Evolutionary conservation across 2,888 invertebrate species (phyloP).

Genomic region (Calliphora vomitoria): DNA sequence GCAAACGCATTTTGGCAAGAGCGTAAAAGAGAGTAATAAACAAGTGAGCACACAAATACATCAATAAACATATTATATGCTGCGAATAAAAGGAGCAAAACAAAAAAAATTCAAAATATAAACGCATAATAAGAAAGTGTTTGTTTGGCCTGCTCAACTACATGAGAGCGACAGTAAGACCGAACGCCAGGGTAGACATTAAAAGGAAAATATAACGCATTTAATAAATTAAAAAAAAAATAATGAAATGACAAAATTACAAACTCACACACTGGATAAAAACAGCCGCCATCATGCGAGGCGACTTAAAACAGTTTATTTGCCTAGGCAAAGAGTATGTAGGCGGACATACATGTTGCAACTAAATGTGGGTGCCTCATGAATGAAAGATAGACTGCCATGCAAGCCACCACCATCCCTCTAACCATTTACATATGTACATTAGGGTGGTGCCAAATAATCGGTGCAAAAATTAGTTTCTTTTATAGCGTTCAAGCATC

Average conservation of each 20-base stretch:
- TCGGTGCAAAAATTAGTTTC: too few species aligned
- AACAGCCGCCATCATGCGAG: conserved; percentile 49
- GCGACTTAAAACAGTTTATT: conserved; percentile 50
- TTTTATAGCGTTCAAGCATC: too few species aligned
- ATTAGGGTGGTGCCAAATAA: too few species aligned
- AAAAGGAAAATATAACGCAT: conserved; percentile 53
- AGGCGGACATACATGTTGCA: conserved; percentile 41
- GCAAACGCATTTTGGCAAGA: not conserved
- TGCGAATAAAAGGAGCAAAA: conserved; percentile 68
- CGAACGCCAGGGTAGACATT: conserved; percentile 19
- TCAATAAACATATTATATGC: not conserved
- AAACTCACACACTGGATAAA: conserved; percentile 20
- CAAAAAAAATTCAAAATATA: conserved; percentile 41
- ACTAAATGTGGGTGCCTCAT: conserved; percentile 50
- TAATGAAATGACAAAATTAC: not conserved
- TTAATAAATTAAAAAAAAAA: conserved; percentile 54
- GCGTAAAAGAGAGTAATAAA: not conserved
- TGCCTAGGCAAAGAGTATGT: conserved; percentile 34
- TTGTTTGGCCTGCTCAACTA: conserved; percentile 1
- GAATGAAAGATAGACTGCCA: conserved; percentile 14
- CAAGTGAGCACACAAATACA: conserved; percentile 46
- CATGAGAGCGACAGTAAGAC: not conserved
- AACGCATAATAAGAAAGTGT: conserved; percentile 62
- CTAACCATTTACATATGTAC: not conserved
- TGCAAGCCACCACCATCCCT: conserved; percentile 45